Percentiles rank a stretch among this genome's conserved stretches.
phyloP scores from a whole-genome alignment of 2,888 invertebrate genomes.

The Hypomecis atomaria region DNA sequence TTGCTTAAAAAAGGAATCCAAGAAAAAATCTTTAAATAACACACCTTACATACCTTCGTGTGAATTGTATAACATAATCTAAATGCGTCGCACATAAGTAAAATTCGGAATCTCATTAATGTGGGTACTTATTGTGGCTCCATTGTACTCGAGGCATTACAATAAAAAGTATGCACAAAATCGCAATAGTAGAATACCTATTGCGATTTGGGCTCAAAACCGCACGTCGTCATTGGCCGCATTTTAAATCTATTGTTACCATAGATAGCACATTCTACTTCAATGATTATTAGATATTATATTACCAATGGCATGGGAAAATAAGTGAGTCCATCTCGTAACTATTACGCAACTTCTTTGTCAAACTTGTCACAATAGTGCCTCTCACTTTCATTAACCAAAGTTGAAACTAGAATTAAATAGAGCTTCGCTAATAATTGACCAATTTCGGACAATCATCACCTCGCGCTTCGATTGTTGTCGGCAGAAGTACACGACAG shows the following conservation, averaged over 20 bases:
- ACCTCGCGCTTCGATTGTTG: conserved; percentile 45
- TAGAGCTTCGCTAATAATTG: conserved; percentile 45
- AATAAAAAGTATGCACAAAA: neutral
- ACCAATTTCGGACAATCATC: conserved; percentile 45
- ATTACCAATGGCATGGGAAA: conserved; percentile 14
- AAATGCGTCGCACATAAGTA: too few species aligned
- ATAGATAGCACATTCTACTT: too few species aligned
- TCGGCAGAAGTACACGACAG: conserved; percentile 18
- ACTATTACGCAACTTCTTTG: conserved; percentile 24
- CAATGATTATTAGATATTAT: too few species aligned
- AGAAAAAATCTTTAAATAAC: too few species aligned
- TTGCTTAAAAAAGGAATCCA: too few species aligned
- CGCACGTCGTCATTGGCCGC: conserved; percentile 1
- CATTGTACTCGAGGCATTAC: neutral
- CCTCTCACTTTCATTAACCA: conserved; percentile 37
- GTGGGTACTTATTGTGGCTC: too few species aligned
- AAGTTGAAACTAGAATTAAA: conserved; percentile 31
- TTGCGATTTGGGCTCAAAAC: neutral
- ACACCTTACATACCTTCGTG: too few species aligned
- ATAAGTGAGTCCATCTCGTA: conserved; percentile 15
- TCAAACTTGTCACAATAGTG: conserved; percentile 21
- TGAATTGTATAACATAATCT: too few species aligned
- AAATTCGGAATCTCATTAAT: too few species aligned
- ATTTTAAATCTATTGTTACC: conserved; percentile 20
- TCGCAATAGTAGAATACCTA: neutral